Evolutionary conservation across 2,888 invertebrate genomes (phyloP), one percentile per base, ranked within the genome.

Genomic region (Tetrapedia diversipes): DNA sequence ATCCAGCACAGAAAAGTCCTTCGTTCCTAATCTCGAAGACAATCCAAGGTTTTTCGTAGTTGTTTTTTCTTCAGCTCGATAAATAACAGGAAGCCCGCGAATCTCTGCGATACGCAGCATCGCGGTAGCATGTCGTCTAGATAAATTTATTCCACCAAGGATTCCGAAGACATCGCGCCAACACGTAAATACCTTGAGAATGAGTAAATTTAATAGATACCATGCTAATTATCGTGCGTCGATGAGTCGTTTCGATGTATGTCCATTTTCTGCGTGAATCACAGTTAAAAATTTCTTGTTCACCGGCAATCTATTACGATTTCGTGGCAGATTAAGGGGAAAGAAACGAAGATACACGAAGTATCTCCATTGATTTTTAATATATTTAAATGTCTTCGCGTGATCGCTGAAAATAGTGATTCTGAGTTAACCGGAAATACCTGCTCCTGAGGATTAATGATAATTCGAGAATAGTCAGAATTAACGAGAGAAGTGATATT

Each of bases 1-100:
- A 47, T 57, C 24, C 32, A 22, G 7, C 14, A 54, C n/a, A 24
- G 41, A 32, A 47, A 47, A 61, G 34, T 16, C 65, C 54, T 72
- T 72, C 59, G 27, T 29, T 16, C 54, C 10, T 69, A 72, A 82
- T 77, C 66, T 63, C 10, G 39, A 27, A 57, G 22, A 41, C 22
- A 19, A 76, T 76, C 53, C 69, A 74, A 80, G 77, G 77, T n/a
- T 74, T 51, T 61, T 47, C 29, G 0, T 49, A 16, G 19, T 59
- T 24, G 43, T 53, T 61, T 64, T 27, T 65, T 19, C 24, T 16
- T 11, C 19, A 6, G 6, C 24, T 37, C 45, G 29, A 66, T 75
- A 67, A 74, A 69, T 73, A 74, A 76, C 53, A 27, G n/a, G n/a
- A n/a, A 19, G 32, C n/a, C 1, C 10, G 41, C 43, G 32, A 56